These are phyloP conservation scores for Megastigmus dorsalis DNA, from an alignment of 2,888 invertebrate genomes.

Conservation along the genomic window DNA sequence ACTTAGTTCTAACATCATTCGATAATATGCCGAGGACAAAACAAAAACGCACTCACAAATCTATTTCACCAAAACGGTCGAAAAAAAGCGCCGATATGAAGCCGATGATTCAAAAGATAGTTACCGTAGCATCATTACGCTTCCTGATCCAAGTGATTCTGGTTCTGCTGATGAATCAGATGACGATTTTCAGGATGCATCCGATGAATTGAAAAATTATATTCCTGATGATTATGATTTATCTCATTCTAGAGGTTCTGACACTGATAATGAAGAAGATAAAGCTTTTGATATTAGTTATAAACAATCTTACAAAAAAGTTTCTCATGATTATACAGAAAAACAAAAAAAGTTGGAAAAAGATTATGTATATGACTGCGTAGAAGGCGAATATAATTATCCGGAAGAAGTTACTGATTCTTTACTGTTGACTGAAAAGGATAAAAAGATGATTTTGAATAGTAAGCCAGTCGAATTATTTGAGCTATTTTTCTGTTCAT, in stretches of 20 bases:
- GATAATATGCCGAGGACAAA: no score
- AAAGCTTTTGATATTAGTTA: no score
- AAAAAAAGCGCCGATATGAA: no score
- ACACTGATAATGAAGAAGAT: background rate
- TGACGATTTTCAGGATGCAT: no score
- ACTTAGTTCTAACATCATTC: no score
- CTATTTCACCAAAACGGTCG: no score
- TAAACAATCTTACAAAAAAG: background rate
- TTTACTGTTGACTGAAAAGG: background rate
- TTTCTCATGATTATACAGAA: background rate
- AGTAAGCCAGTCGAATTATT: background rate
- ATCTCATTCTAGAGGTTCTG: no score
- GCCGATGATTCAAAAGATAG: background rate
- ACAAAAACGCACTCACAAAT: no score
- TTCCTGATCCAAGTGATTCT: background rate
- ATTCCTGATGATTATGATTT: no score
- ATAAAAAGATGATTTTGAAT: background rate
- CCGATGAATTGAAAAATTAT: no score
- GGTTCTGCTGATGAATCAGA: background rate
- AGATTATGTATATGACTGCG: background rate
- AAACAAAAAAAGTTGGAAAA: no score
- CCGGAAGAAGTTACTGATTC: background rate
- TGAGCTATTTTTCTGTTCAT: background rate
- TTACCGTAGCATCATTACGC: background rate
- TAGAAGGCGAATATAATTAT: slow-evolving; percentile 3